These are phyloP conservation scores for Papilio polytes DNA, from an alignment of 1,140 invertebrate species.

Conservation along the genomic window DNA sequence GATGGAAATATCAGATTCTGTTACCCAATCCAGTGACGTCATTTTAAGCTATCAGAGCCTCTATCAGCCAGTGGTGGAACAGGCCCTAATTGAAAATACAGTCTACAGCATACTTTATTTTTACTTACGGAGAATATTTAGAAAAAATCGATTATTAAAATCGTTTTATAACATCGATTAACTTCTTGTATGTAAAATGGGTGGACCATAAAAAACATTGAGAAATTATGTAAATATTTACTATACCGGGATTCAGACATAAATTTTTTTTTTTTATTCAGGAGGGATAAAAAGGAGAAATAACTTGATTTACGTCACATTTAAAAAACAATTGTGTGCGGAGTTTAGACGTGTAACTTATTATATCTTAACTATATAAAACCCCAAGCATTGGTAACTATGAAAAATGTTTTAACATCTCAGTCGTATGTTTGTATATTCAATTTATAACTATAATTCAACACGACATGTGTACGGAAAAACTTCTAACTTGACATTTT, in stretches of 20 bases:
- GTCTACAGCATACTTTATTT: neutral
- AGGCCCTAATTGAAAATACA: neutral
- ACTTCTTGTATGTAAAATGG: neutral
- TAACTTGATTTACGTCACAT: neutral
- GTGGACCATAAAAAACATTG: neutral
- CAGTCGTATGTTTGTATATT: conserved; percentile 4
- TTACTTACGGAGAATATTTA: neutral
- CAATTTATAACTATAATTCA: conserved; percentile 10
- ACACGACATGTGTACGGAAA: neutral
- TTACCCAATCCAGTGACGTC: too few species aligned
- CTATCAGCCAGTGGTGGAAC: too few species aligned
- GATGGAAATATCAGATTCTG: too few species aligned
- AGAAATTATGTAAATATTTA: neutral
- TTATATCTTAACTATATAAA: neutral
- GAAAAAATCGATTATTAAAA: neutral
- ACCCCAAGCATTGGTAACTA: conserved; percentile 31
- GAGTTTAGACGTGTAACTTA: conserved; percentile 29
- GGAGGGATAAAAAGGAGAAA: neutral
- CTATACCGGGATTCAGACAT: neutral
- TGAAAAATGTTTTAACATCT: conserved; percentile 18
- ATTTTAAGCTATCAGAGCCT: too few species aligned
- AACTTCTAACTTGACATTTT: neutral
- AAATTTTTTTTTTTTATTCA: too few species aligned
- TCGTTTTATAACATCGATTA: neutral
- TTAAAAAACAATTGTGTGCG: conserved; percentile 7